Percentiles rank a stretch among this genome's conserved stretches.
These are phyloP conservation scores for Thermophis baileyi DNA, from an alignment of 2,113 vertebrate genomes.

Conservation along the genomic window DNA sequence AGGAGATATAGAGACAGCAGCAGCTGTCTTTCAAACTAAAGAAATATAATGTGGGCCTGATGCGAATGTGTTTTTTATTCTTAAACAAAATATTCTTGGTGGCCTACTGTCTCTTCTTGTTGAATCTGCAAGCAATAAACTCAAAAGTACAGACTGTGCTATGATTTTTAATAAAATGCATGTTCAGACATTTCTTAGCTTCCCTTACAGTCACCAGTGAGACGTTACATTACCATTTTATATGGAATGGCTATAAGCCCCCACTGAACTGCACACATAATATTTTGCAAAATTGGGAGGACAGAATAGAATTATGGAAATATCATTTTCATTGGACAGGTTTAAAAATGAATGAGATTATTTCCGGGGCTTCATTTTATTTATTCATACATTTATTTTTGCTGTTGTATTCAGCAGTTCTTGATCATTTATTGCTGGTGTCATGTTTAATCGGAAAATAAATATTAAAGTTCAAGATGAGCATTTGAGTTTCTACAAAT, in stretches of 20 bases:
- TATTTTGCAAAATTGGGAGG: slow-evolving; percentile 47
- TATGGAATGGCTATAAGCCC: slow-evolving; percentile 40
- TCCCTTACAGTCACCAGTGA: slow-evolving; percentile 47
- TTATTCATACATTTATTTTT: neutral
- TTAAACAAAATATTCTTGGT: neutral
- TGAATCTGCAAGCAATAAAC: neutral
- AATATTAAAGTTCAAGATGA: neutral
- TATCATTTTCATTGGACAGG: slow-evolving; percentile 3
- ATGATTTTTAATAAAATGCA: slow-evolving; percentile 51
- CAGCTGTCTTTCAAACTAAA: neutral
- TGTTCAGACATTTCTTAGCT: slow-evolving; percentile 40
- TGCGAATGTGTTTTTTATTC: neutral
- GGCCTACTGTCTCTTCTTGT: neutral
- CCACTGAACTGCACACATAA: slow-evolving; percentile 50
- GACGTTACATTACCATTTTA: slow-evolving; percentile 40
- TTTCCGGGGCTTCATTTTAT: neutral
- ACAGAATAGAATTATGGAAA: slow-evolving; percentile 51
- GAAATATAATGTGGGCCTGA: neutral
- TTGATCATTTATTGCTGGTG: neutral
- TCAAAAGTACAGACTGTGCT: slow-evolving; percentile 22
- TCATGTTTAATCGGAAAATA: neutral
- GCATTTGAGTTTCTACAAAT: neutral
- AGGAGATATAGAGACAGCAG: neutral
- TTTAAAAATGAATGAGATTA: neutral
- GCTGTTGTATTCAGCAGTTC: neutral